Percentiles rank a stretch among this genome's conserved stretches.
These are phyloP conservation scores for Triplophysa rosa DNA, from an alignment of 2,113 vertebrate genomes.

Conservation along the genomic window DNA sequence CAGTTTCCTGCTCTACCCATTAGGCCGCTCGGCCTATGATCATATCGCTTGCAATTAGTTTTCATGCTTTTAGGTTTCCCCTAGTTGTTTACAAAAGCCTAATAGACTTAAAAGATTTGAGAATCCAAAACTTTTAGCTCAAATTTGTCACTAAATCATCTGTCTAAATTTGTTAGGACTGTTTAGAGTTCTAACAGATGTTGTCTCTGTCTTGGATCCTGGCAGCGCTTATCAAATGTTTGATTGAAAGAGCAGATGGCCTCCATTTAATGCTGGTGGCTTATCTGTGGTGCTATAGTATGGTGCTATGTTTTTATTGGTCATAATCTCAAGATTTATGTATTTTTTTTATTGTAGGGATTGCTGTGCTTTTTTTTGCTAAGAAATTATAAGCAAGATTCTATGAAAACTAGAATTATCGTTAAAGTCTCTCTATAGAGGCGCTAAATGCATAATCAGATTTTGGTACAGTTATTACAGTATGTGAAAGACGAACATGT, in stretches of 20 bases:
- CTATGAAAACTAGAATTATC: conserved; percentile 36
- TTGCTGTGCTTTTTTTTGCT: conserved; percentile 36
- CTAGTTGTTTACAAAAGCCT: background rate
- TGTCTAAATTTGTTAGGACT: background rate
- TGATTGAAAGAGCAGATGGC: conserved; percentile 15
- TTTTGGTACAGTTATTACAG: conserved; percentile 13
- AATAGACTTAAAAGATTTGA: background rate
- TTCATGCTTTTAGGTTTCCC: background rate
- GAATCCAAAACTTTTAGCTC: background rate
- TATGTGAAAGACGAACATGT: conserved; percentile 28
- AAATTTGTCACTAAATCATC: background rate
- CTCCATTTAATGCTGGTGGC: conserved; percentile 42
- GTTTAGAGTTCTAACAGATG: background rate
- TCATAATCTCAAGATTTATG: conserved; percentile 47
- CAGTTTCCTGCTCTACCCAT: background rate
- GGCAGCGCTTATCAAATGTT: background rate
- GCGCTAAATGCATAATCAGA: conserved; percentile 1
- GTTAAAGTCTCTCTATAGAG: conserved; percentile 3
- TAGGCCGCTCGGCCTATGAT: background rate
- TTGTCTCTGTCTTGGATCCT: background rate
- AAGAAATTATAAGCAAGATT: conserved; percentile 29
- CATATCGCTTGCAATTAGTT: background rate
- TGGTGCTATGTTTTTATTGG: conserved; percentile 70
- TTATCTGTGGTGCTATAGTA: conserved; percentile 66
- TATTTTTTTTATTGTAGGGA: conserved; percentile 41